These are phyloP conservation scores for Lobophora halterata DNA, from an alignment of 2,888 invertebrate genomes.

Conservation along the genomic window DNA sequence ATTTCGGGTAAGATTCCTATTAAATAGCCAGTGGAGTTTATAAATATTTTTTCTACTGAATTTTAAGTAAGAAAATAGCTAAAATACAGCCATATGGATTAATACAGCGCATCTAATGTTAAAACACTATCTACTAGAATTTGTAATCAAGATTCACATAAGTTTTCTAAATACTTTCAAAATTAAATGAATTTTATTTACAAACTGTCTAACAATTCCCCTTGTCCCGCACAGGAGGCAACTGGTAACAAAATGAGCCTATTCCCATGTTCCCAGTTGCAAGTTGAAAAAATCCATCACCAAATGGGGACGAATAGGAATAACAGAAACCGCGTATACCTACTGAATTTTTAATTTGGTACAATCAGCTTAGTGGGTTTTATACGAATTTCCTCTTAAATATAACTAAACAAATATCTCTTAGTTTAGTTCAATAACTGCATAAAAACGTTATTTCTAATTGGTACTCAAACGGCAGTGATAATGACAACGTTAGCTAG, in stretches of 20 bases:
- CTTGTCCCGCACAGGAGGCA: too few relatives aligned
- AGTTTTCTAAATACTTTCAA: too few relatives aligned
- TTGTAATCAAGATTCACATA: conserved; percentile 7
- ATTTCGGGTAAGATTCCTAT: too few relatives aligned
- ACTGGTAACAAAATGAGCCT: too few relatives aligned
- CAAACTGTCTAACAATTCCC: too few relatives aligned
- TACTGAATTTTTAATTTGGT: conserved; percentile 9
- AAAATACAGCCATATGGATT: conserved; percentile 5
- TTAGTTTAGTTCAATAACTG: conserved; percentile 12
- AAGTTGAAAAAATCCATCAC: too few relatives aligned
- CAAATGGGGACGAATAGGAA: too few relatives aligned
- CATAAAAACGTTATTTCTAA: conserved; percentile 23
- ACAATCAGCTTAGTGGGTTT: conserved; percentile 7
- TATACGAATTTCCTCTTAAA: conserved; percentile 4
- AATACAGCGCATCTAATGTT: too few relatives aligned
- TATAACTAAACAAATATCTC: conserved; percentile 5
- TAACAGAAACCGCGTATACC: too few relatives aligned
- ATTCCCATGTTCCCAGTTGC: too few relatives aligned
- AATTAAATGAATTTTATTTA: too few relatives aligned
- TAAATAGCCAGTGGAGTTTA: background rate
- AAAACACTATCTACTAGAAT: conserved; percentile 1
- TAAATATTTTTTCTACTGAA: background rate
- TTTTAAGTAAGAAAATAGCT: conserved; percentile 15
- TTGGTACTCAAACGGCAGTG: conserved; percentile 33
- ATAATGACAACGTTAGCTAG: conserved; percentile 21